phyloP scores from a whole-genome alignment of 2,797 vertebrate genomes.

The Pseudopleuronectes americanus region DNA sequence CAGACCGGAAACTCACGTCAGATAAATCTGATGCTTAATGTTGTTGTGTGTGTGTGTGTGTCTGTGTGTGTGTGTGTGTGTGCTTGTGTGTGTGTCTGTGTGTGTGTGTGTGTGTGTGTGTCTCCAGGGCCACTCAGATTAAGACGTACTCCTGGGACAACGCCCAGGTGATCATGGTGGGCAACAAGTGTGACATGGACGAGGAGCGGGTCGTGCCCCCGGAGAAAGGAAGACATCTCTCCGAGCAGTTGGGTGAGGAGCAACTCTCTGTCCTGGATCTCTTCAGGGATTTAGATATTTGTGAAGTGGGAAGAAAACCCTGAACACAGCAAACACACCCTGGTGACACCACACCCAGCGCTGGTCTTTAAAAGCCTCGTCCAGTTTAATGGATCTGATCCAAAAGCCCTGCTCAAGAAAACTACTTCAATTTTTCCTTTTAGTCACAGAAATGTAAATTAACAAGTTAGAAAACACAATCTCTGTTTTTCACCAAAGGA shows the following conservation, averaged over 20 bases:
- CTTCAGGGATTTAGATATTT: conserved; percentile 6
- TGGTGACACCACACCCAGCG: conserved; percentile 10
- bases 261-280: neutral
- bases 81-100: no score
- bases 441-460: no score
- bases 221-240: conserved; percentile 93
- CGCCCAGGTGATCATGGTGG: conserved; percentile 96
- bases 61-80: conserved; percentile 15
- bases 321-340: conserved; percentile 9
- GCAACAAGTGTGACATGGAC: conserved; percentile 98
- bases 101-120: neutral
- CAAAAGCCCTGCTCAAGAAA: no score
- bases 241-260: conserved; percentile 91
- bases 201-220: conserved; percentile 90
- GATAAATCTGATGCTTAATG: neutral
- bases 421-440: no score
- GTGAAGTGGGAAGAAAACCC: conserved; percentile 35
- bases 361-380: neutral
- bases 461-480: no score
- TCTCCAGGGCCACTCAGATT: conserved; percentile 94
- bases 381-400: no score
- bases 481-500: no score
- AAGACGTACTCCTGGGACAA: conserved; percentile 99
- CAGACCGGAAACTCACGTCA: neutral
- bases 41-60: conserved; percentile 1